These are phyloP conservation scores for Phaetusa simplex DNA, from an alignment of 2,113 vertebrate species.

Conservation along the genomic window DNA sequence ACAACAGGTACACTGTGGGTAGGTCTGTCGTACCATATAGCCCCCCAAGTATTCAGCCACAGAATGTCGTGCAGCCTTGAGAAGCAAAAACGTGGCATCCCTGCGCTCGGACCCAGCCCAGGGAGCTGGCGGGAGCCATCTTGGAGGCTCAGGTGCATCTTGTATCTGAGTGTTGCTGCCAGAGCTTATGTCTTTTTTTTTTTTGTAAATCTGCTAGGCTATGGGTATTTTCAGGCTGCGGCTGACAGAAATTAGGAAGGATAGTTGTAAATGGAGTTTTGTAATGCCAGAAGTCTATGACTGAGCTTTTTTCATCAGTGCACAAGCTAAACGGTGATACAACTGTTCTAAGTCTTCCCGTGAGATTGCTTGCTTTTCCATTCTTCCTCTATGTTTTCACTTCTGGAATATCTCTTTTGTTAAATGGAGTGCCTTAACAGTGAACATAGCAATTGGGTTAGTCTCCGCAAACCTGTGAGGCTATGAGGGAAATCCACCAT, in stretches of 20 bases:
- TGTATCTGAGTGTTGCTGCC: neutral
- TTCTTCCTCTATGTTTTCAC: neutral
- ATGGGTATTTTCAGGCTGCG: neutral
- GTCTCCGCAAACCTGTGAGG: neutral
- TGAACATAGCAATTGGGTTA: neutral
- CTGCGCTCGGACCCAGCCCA: neutral
- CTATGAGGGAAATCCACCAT: neutral
- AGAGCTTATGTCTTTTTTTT: neutral
- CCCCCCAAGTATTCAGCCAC: neutral
- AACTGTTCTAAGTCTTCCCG: neutral
- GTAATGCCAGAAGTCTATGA: neutral
- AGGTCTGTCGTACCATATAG: neutral
- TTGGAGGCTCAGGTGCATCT: neutral
- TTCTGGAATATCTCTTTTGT: neutral
- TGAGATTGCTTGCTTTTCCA: neutral
- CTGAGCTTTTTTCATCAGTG: neutral
- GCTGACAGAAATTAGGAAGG: conserved; percentile 39
- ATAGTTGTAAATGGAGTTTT: conserved; percentile 6
- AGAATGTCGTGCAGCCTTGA: neutral
- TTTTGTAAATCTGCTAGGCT: neutral
- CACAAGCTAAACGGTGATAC: neutral
- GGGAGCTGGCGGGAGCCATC: neutral
- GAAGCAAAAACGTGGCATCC: neutral
- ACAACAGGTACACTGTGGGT: neutral
- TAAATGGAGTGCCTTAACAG: neutral